Evolutionary conservation across 2,113 vertebrate species (phyloP).

Genomic region (Chaenogobius annularis): DNA sequence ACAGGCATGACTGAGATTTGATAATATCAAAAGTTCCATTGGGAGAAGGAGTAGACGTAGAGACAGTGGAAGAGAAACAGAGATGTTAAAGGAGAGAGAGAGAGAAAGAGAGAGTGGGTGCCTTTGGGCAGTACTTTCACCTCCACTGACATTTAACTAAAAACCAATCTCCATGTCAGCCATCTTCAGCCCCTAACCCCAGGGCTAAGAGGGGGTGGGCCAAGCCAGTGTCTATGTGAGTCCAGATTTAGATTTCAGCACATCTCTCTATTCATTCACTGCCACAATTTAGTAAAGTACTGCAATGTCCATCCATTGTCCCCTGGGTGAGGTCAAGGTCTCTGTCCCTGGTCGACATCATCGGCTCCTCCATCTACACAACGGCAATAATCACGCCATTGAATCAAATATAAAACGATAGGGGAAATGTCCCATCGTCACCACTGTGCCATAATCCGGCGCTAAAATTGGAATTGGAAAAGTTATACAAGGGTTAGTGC

Average conservation of each 20-base stretch:
- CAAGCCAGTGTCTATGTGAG: slow-evolving; percentile 25
- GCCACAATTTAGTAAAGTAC: slow-evolving; percentile 31
- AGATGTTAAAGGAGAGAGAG: slow-evolving; percentile 3
- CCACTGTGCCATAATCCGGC: slow-evolving; percentile 80
- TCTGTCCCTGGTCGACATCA: slow-evolving; percentile 52
- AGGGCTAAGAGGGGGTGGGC: slow-evolving; percentile 45
- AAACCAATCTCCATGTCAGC: slow-evolving; percentile 78
- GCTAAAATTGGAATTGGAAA: slow-evolving; percentile 86
- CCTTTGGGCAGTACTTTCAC: slow-evolving; percentile 77
- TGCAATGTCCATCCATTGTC: slow-evolving; percentile 57
- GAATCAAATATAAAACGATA: slow-evolving; percentile 82
- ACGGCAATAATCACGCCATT: slow-evolving; percentile 80
- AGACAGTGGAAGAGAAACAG: slow-evolving; percentile 24
- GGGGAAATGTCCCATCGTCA: slow-evolving; percentile 76
- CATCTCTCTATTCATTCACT: slow-evolving; percentile 5
- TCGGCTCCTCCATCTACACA: slow-evolving; percentile 40
- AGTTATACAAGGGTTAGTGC: slow-evolving; percentile 87
- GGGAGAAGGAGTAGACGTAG: slow-evolving; percentile 1
- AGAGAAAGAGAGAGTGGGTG: slow-evolving; percentile 14
- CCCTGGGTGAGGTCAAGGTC: slow-evolving; percentile 72
- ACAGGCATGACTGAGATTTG: background rate
- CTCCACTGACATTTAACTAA: slow-evolving; percentile 84
- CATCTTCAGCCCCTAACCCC: slow-evolving; percentile 68
- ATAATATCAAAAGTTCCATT: slow-evolving; percentile 33
- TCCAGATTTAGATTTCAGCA: slow-evolving; percentile 33